Conservation (phyloP, 1,140 invertebrate genomes). For the Bombus confusus region DNA sequence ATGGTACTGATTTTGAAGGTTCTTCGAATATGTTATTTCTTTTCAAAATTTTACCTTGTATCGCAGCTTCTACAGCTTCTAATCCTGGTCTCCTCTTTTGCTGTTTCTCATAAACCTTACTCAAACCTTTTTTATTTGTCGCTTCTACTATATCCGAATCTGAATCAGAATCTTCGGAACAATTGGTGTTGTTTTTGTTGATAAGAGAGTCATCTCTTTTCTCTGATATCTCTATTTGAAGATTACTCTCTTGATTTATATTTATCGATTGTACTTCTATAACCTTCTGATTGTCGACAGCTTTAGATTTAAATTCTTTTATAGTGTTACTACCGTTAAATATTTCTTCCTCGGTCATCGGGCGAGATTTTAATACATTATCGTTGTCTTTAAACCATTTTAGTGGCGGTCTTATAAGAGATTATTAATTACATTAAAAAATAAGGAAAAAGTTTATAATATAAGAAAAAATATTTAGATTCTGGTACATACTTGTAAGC, state of each 20-base stretch:
- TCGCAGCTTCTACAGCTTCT: constrained; percentile 65
- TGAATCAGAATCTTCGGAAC: constrained; percentile 66
- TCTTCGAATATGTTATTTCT: constrained; percentile 67
- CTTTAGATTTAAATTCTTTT: not conserved
- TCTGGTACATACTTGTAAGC: constrained; percentile 65
- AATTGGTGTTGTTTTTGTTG: constrained; percentile 25
- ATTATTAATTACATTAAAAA: not conserved
- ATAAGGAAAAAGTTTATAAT: not conserved
- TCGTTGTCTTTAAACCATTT: constrained; percentile 70
- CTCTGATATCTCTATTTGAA: not conserved
- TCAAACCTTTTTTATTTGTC: constrained; percentile 16
- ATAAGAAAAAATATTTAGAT: not conserved
- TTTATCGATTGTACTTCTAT: constrained; percentile 1
- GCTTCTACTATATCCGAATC: constrained; percentile 35
- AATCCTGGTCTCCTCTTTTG: constrained; percentile 44
- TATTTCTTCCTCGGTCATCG: constrained; percentile 29
- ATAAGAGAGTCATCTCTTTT: not conserved
- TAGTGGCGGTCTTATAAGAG: constrained; percentile 62
- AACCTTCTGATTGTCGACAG: not conserved
- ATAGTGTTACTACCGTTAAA: not conserved
- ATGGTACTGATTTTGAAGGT: constrained; percentile 79
- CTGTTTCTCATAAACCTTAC: constrained; percentile 46
- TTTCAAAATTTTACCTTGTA: constrained; percentile 59
- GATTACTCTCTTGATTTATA: constrained; percentile 7
- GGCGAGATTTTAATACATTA: constrained; percentile 11